phyloP scores from a whole-genome alignment of 2,113 vertebrate genomes.

The Uropsilus gracilis region DNA sequence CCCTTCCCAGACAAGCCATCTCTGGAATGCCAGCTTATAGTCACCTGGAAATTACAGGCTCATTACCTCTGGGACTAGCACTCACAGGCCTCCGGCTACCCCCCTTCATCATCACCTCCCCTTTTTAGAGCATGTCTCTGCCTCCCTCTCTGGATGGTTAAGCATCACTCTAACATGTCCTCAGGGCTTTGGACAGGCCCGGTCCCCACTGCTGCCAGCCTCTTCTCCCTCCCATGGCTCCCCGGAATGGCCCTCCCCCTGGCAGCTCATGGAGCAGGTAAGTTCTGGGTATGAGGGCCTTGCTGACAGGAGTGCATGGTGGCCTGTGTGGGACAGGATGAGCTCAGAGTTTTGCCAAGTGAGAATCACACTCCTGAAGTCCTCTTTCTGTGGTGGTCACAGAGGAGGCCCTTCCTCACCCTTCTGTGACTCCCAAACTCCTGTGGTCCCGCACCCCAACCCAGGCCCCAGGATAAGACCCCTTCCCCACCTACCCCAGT shows the following conservation, averaged over 20 bases:
- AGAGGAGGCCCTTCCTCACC: background rate
- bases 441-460: background rate
- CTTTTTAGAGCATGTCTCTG: background rate
- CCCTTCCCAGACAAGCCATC: background rate
- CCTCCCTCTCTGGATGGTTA: background rate
- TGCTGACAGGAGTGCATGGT: background rate
- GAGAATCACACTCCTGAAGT: background rate
- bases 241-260: background rate
- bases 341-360: background rate
- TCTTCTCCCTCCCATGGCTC: background rate
- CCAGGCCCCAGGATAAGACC: background rate
- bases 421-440: background rate
- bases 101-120: too few relatives aligned
- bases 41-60: background rate
- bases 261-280: background rate
- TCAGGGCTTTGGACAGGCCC: background rate
- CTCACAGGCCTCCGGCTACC: background rate
- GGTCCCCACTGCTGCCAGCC: background rate
- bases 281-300: background rate
- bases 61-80: background rate
- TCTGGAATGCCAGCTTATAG: background rate
- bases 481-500: constrained; percentile 27
- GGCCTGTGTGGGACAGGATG: background rate
- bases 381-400: background rate
- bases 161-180: background rate